These are phyloP conservation scores for Troilus luridus DNA, from an alignment of 2,888 invertebrate genomes.

Conservation along the genomic window DNA sequence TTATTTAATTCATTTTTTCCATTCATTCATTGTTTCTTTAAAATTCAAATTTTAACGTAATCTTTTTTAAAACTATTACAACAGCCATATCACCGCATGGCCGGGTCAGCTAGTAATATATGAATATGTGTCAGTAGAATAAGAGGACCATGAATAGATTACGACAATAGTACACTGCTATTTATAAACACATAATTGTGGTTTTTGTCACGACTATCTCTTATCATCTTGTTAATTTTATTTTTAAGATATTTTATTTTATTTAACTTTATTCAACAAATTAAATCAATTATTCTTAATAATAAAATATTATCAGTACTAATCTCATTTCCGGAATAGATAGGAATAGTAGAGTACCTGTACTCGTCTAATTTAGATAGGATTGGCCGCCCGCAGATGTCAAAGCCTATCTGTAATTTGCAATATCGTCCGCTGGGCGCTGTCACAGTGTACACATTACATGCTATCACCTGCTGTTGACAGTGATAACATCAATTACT, in stretches of 20 bases:
- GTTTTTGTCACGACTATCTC: background rate
- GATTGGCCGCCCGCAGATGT: background rate
- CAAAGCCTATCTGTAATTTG: background rate
- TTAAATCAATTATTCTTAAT: too few relatives aligned
- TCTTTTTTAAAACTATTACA: too few relatives aligned
- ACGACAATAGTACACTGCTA: background rate
- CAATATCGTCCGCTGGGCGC: slow-evolving; percentile 1
- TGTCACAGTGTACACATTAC: background rate
- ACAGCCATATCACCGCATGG: too few relatives aligned
- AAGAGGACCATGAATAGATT: background rate
- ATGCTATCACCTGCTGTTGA: background rate
- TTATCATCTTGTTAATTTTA: background rate
- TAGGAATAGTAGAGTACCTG: too few relatives aligned
- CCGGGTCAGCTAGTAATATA: too few relatives aligned
- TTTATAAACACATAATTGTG: background rate
- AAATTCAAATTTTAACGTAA: too few relatives aligned
- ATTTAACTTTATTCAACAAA: background rate
- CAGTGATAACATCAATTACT: background rate
- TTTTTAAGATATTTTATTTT: background rate
- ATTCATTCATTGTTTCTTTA: too few relatives aligned
- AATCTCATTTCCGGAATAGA: too few relatives aligned
- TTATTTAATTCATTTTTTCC: too few relatives aligned
- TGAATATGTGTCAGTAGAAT: background rate
- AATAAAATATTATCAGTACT: too few relatives aligned
- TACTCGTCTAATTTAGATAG: background rate